These are phyloP conservation scores for Caprella mutica DNA, from an alignment of 2,888 invertebrate genomes.

Conservation along the genomic window DNA sequence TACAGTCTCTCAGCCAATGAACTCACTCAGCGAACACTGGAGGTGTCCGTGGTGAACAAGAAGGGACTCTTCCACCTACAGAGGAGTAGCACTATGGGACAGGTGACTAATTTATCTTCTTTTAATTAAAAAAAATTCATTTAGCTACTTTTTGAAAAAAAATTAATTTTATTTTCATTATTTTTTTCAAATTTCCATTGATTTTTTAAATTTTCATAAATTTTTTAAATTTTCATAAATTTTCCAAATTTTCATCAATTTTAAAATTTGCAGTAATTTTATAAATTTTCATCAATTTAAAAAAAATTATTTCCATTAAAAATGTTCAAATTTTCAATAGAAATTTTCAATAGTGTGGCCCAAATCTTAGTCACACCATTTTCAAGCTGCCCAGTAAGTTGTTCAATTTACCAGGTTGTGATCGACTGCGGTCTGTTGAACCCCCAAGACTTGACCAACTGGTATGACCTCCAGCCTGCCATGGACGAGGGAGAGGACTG, in stretches of 20 bases:
- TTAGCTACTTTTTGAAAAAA: no score
- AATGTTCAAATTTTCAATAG: no score
- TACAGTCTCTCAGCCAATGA: slow-evolving; percentile 73
- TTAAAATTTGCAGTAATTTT: background rate
- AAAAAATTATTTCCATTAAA: background rate
- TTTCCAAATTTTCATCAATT: no score
- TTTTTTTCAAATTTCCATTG: no score
- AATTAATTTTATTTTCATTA: no score
- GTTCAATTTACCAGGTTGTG: slow-evolving; percentile 18
- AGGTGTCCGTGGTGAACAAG: slow-evolving; percentile 77
- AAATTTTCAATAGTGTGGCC: no score
- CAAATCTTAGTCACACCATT: no score
- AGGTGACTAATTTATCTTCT: no score
- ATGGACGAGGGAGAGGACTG: slow-evolving; percentile 31
- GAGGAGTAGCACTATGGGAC: slow-evolving; percentile 27
- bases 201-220: no score
- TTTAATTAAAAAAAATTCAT: no score
- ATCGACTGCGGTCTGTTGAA: slow-evolving; percentile 32
- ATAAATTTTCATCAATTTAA: background rate
- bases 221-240: no score
- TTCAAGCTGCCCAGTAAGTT: no score
- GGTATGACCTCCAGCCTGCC: slow-evolving; percentile 28
- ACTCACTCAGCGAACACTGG: slow-evolving; percentile 60
- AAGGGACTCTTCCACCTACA: slow-evolving; percentile 56
- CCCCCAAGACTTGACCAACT: slow-evolving; percentile 20